Evolutionary conservation across 2,113 vertebrate genomes (phyloP).

Genomic region (Tichodroma muraria): DNA sequence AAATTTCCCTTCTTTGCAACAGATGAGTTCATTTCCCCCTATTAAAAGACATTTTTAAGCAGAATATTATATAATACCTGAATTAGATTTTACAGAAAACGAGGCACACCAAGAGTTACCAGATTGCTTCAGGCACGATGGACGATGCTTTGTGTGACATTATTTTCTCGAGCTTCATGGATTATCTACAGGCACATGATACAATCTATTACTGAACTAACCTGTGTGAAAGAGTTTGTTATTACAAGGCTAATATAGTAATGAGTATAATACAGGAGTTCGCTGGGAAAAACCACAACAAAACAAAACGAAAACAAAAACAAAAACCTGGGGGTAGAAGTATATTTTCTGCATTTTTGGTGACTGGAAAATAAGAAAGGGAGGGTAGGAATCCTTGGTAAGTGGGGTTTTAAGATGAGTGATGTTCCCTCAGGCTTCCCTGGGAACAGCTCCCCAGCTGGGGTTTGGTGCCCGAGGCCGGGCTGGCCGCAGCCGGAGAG

Average conservation of each 20-base stretch:
- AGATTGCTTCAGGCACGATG: neutral
- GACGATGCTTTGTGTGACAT: neutral
- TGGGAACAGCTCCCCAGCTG: neutral
- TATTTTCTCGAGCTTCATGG: neutral
- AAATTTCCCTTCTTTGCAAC: neutral
- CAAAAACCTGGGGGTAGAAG: neutral
- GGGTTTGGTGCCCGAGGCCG: neutral
- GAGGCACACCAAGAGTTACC: neutral
- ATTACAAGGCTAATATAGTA: slow-evolving; percentile 40
- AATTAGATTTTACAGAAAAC: slow-evolving; percentile 9
- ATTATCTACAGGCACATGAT: neutral
- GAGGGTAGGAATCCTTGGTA: neutral
- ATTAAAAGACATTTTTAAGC: slow-evolving; percentile 26
- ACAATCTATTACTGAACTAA: slow-evolving; percentile 36
- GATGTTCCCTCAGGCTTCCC: neutral
- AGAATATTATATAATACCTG: slow-evolving; percentile 8
- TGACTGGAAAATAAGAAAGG: neutral
- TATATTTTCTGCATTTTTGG: neutral
- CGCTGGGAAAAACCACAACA: neutral
- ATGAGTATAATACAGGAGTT: neutral
- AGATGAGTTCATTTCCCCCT: neutral
- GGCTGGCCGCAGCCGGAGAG: neutral
- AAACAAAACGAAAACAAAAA: neutral
- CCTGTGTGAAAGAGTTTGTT: slow-evolving; percentile 9
- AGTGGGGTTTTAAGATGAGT: neutral